Conservation (phyloP, 2,113 vertebrate species). For the Perognathus longimembris region DNA sequence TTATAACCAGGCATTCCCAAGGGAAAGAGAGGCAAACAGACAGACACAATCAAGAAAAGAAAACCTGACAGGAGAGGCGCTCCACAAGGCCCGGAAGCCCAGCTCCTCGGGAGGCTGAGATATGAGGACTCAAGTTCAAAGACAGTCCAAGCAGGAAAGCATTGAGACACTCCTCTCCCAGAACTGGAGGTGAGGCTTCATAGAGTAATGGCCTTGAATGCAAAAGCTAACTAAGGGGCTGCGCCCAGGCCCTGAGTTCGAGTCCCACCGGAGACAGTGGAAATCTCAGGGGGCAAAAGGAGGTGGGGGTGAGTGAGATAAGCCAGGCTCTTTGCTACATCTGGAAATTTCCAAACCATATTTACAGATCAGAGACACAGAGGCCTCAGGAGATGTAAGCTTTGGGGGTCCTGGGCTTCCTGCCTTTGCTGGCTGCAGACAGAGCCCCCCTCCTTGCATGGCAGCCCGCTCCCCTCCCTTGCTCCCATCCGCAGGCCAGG, state of each 20-base stretch:
- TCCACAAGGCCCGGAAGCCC: too few relatives aligned
- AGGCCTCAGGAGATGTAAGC: fast-evolving
- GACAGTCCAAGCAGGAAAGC: too few relatives aligned
- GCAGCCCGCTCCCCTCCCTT: too few relatives aligned
- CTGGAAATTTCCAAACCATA: neutral
- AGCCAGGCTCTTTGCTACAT: neutral
- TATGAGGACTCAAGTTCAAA: too few relatives aligned
- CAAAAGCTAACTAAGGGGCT: too few relatives aligned
- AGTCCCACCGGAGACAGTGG: neutral
- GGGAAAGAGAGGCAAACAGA: neutral
- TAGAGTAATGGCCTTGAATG: too few relatives aligned
- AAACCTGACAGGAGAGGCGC: neutral
- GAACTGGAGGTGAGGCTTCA: neutral
- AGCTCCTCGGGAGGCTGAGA: too few relatives aligned
- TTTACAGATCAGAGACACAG: neutral
- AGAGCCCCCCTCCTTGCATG: neutral
- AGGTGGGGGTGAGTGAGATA: too few relatives aligned
- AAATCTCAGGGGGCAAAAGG: neutral
- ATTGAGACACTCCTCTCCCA: too few relatives aligned
- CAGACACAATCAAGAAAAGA: neutral
- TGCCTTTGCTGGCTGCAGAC: neutral
- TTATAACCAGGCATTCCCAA: neutral
- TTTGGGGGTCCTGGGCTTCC: too few relatives aligned
- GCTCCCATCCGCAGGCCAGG: neutral
- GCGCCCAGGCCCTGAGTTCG: too few relatives aligned